Evolutionary conservation across 1,140 invertebrate species (phyloP).

Genomic region (Scaptomyza hsui): DNA sequence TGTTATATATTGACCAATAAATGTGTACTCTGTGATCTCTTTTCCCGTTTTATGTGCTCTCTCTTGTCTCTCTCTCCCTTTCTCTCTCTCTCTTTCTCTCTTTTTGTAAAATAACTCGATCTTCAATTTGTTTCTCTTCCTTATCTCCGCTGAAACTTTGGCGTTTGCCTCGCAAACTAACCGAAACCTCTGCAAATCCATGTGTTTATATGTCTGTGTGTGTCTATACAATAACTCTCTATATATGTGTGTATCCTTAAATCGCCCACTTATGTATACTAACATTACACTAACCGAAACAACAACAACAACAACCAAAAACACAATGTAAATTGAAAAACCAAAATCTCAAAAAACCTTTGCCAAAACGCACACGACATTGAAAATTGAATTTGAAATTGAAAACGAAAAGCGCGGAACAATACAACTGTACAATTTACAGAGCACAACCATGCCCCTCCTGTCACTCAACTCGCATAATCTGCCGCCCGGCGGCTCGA

Average conservation of each 20-base stretch:
- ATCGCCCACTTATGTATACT: constrained; percentile 7
- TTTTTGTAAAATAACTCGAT: constrained; percentile 46
- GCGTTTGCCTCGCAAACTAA: constrained; percentile 26
- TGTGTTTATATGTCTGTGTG: constrained; percentile 52
- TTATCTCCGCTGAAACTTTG: constrained; percentile 42
- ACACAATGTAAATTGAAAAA: constrained; percentile 57
- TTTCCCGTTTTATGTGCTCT: constrained; percentile 75
- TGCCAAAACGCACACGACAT: constrained; percentile 37
- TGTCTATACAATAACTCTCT: constrained; percentile 36
- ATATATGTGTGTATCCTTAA: constrained; percentile 47
- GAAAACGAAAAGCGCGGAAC: constrained; percentile 77
- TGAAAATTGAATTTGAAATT: constrained; percentile 45
- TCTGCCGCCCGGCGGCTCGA: constrained; percentile 82
- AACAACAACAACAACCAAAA: constrained; percentile 27
- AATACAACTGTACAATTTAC: constrained; percentile 85
- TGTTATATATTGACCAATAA: constrained; percentile 61
- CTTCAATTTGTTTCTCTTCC: constrained; percentile 33
- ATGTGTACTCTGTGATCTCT: constrained; percentile 75
- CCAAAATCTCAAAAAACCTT: constrained; percentile 27
- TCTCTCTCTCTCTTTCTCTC: constrained; percentile 36
- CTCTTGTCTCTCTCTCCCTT: constrained; percentile 41
- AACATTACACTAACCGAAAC: constrained; percentile 39
- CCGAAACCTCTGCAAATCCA: constrained; percentile 35
- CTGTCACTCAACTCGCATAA: constrained; percentile 86
- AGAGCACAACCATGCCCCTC: constrained; percentile 87